Conservation (phyloP, 2,888 invertebrate species). For the Subacronicta megacephala region DNA sequence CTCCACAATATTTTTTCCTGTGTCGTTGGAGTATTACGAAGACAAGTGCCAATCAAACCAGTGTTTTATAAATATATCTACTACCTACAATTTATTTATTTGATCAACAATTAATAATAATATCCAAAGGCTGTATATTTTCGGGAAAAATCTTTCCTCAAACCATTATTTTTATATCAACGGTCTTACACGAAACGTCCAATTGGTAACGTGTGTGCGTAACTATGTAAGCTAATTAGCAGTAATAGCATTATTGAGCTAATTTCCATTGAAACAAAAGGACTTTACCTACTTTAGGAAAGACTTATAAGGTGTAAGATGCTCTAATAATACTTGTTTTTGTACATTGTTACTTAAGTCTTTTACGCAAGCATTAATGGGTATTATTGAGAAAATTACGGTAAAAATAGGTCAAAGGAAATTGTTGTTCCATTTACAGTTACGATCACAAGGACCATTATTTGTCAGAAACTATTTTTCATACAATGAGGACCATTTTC, state of each 20-base stretch:
- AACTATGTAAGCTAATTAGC: slow-evolving; percentile 42
- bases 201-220: slow-evolving; percentile 1
- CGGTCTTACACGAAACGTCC: not conserved
- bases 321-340: not conserved
- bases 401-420: too few species aligned
- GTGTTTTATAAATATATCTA: too few species aligned
- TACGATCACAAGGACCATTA: too few species aligned
- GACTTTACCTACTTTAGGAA: not conserved
- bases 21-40: too few species aligned
- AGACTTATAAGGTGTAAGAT: not conserved
- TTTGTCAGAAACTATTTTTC: too few species aligned
- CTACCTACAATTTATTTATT: not conserved
- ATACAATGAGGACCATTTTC: too few species aligned
- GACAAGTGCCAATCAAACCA: too few species aligned
- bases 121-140: not conserved
- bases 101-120: not conserved
- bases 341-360: not conserved
- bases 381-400: too few species aligned
- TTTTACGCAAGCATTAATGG: not conserved
- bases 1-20: too few species aligned
- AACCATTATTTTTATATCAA: not conserved
- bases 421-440: too few species aligned
- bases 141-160: not conserved
- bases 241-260: slow-evolving; percentile 37
- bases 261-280: slow-evolving; percentile 1